Evolutionary conservation across 2,113 vertebrate genomes (phyloP).

Genomic region (Bubo bubo): DNA sequence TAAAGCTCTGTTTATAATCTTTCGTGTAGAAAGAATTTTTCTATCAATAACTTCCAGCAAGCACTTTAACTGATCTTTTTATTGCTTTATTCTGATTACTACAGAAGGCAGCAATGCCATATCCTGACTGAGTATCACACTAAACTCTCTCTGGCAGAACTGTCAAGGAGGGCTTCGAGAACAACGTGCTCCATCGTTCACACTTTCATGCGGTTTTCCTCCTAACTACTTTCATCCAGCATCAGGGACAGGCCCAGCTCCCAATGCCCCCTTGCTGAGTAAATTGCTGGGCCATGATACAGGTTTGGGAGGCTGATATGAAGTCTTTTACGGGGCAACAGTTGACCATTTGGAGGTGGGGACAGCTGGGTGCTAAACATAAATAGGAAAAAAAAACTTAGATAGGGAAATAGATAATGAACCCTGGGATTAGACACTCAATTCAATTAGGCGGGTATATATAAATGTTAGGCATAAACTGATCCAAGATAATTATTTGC

Average conservation of each 20-base stretch:
- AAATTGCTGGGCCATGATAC: constrained; percentile 14
- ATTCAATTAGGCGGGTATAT: constrained; percentile 79
- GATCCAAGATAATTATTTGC: constrained; percentile 77
- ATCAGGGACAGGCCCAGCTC: constrained; percentile 1
- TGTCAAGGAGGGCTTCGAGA: constrained; percentile 22
- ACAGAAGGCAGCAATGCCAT: constrained; percentile 57
- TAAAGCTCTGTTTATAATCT: constrained; percentile 80
- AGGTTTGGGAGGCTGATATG: constrained; percentile 51
- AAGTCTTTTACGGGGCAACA: constrained; percentile 67
- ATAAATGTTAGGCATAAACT: constrained; percentile 75
- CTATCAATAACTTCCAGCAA: constrained; percentile 83
- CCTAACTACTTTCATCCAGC: constrained; percentile 5
- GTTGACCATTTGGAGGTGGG: constrained; percentile 75
- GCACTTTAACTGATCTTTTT: constrained; percentile 76
- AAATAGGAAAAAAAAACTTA: constrained; percentile 66
- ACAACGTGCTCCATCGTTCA: not conserved
- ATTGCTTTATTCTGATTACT: constrained; percentile 70
- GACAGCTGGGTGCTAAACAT: constrained; percentile 81
- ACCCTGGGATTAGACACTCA: constrained; percentile 78
- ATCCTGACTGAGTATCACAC: constrained; percentile 10
- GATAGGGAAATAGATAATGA: constrained; percentile 79
- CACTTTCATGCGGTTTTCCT: not conserved
- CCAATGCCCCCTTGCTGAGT: not conserved
- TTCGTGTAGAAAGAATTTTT: constrained; percentile 79
- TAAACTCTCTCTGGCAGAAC: not conserved